Percentiles rank a stretch among this genome's conserved stretches.
Conservation (phyloP, 1,140 invertebrate genomes). For the Caenorhabditis inopinata region DNA sequence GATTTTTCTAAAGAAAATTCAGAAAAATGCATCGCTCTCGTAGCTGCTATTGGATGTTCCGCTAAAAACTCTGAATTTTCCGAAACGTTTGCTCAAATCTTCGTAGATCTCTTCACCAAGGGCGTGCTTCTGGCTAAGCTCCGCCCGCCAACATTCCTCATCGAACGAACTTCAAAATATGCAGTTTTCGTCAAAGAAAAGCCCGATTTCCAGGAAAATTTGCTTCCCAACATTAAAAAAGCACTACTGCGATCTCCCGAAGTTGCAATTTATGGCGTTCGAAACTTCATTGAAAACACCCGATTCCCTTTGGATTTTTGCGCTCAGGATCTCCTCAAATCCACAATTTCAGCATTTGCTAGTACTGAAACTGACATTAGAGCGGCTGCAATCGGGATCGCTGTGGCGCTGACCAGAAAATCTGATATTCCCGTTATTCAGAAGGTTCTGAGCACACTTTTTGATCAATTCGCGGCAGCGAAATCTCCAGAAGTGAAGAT, state of each 20-base stretch:
- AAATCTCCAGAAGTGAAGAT: constrained; percentile 15
- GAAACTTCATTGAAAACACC: neutral
- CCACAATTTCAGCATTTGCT: neutral
- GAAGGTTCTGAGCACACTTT: constrained; percentile 13
- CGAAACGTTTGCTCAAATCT: neutral
- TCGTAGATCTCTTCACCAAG: neutral
- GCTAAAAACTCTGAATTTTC: neutral
- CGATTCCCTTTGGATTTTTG: neutral
- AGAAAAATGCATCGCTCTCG: neutral
- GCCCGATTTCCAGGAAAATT: constrained; percentile 10
- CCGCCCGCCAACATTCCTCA: neutral
- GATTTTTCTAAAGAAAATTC: neutral
- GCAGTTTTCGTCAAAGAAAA: neutral
- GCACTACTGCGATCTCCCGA: constrained; percentile 33
- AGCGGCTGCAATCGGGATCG: neutral
- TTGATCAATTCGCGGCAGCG: constrained; percentile 13
- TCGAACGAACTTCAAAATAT: neutral
- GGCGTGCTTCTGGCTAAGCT: neutral
- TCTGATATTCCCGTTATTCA: neutral
- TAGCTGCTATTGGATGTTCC: neutral
- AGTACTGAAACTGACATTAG: neutral
- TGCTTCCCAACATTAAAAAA: constrained; percentile 38
- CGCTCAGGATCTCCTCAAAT: constrained; percentile 15
- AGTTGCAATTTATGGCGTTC: constrained; percentile 33
- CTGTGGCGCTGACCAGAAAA: neutral